Conservation (phyloP, 2,797 vertebrate genomes). For the Anisognathus igniventris region DNA sequence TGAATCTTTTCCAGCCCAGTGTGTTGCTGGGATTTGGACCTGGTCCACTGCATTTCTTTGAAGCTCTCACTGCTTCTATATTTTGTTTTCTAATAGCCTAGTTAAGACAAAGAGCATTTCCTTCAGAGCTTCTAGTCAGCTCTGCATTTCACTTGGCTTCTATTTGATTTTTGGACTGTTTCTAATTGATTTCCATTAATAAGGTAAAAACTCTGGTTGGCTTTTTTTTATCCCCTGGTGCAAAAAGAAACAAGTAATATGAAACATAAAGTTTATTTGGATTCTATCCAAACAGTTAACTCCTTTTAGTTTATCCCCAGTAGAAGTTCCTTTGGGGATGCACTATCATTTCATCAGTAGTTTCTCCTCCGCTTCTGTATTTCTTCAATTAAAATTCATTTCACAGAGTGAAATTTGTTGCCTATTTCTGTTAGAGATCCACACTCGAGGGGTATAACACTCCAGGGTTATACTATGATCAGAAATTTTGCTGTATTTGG, state of each 20-base stretch:
- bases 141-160: slow-evolving; percentile 36
- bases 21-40: slow-evolving; percentile 56
- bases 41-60: slow-evolving; percentile 58
- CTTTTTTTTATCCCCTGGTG: not conserved
- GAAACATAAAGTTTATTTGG: slow-evolving; percentile 26
- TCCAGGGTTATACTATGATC: not conserved
- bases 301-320: slow-evolving; percentile 1
- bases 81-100: slow-evolving; percentile 63
- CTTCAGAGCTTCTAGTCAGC: slow-evolving; percentile 28
- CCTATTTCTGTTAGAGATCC: not conserved
- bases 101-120: slow-evolving; percentile 69
- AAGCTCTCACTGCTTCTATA: slow-evolving; percentile 63
- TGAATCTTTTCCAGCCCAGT: slow-evolving; percentile 45
- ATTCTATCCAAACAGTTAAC: slow-evolving; percentile 7
- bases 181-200: slow-evolving; percentile 66
- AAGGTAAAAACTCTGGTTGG: not conserved
- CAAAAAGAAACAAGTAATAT: not conserved
- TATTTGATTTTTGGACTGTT: slow-evolving; percentile 55
- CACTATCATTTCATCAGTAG: not conserved
- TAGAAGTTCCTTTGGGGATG: not conserved
- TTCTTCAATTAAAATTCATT: slow-evolving; percentile 22
- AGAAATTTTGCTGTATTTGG: not conserved
- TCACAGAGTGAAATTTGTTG: not conserved
- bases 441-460: not conserved
- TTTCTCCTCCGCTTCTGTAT: not conserved